Evolutionary conservation across 1,140 invertebrate genomes (phyloP).

Genomic region (Maconellicoccus hirsutus): DNA sequence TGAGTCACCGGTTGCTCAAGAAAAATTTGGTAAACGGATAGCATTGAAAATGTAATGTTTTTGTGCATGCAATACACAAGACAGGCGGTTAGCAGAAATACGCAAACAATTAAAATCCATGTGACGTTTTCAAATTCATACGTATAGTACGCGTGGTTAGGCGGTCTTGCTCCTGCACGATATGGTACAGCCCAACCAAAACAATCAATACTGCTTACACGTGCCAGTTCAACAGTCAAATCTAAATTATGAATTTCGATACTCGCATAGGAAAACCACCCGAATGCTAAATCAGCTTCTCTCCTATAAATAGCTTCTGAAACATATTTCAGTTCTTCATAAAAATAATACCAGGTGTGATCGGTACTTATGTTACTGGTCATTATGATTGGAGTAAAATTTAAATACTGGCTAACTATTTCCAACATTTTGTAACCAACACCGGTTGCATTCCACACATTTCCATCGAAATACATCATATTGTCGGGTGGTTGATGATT

Average conservation of each 20-base stretch:
- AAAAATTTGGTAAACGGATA: slow-evolving; percentile 25
- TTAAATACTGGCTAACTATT: slow-evolving; percentile 25
- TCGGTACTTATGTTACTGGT: not conserved
- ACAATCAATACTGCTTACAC: slow-evolving; percentile 27
- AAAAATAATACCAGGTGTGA: slow-evolving; percentile 25
- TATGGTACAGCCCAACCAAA: slow-evolving; percentile 29
- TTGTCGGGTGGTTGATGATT: slow-evolving; percentile 25
- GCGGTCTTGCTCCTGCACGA: slow-evolving; percentile 25
- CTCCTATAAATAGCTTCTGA: slow-evolving; percentile 5
- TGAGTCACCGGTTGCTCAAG: slow-evolving; percentile 27
- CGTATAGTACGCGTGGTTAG: slow-evolving; percentile 26
- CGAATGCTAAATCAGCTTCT: slow-evolving; percentile 25
- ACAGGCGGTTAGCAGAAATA: slow-evolving; percentile 15
- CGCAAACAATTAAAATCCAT: slow-evolving; percentile 25
- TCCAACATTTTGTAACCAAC: slow-evolving; percentile 25
- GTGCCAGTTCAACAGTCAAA: slow-evolving; percentile 7
- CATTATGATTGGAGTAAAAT: slow-evolving; percentile 24
- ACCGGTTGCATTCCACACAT: slow-evolving; percentile 19
- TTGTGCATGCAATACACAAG: slow-evolving; percentile 6
- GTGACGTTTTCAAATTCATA: slow-evolving; percentile 26
- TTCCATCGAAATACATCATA: slow-evolving; percentile 3
- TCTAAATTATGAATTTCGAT: slow-evolving; percentile 15
- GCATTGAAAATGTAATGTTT: not conserved
- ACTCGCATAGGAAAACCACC: slow-evolving; percentile 27
- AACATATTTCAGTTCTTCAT: slow-evolving; percentile 18